Evolutionary conservation across 2,888 invertebrate genomes (phyloP).

Genomic region (Gandaritis pyraliata): DNA sequence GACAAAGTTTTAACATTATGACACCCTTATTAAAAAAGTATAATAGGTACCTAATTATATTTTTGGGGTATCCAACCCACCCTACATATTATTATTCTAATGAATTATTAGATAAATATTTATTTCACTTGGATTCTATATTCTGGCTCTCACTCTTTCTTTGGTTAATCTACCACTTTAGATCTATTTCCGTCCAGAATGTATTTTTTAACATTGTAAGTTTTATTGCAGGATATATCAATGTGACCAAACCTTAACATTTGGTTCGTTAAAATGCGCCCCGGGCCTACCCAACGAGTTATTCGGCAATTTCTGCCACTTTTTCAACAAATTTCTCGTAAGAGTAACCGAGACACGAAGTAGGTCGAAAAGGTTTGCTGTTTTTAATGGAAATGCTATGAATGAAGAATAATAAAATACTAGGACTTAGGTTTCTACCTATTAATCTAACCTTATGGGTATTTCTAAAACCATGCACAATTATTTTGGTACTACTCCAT

Average conservation of each 20-base stretch:
- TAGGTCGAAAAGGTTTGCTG: conserved; percentile 28
- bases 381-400: conserved; percentile 20
- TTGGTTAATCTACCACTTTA: too few relatives aligned
- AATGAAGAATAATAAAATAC: conserved; percentile 19
- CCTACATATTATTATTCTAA: too few relatives aligned
- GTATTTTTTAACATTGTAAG: too few relatives aligned
- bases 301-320: conserved; percentile 56
- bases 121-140: too few relatives aligned
- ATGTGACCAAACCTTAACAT: conserved; percentile 34
- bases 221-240: not conserved
- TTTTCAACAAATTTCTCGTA: conserved; percentile 57
- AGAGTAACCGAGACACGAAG: conserved; percentile 32
- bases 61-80: too few relatives aligned
- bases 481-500: too few relatives aligned
- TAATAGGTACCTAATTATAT: too few relatives aligned
- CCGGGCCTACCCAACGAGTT: conserved; percentile 49
- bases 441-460: not conserved
- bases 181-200: not conserved
- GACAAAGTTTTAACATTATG: too few relatives aligned
- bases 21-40: too few relatives aligned
- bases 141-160: too few relatives aligned
- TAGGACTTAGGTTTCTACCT: not conserved
- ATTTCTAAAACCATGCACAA: too few relatives aligned
- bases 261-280: conserved; percentile 61
- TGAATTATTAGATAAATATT: too few relatives aligned